phyloP scores from a whole-genome alignment of 2,888 invertebrate species.

The Dendrolimus pini region DNA sequence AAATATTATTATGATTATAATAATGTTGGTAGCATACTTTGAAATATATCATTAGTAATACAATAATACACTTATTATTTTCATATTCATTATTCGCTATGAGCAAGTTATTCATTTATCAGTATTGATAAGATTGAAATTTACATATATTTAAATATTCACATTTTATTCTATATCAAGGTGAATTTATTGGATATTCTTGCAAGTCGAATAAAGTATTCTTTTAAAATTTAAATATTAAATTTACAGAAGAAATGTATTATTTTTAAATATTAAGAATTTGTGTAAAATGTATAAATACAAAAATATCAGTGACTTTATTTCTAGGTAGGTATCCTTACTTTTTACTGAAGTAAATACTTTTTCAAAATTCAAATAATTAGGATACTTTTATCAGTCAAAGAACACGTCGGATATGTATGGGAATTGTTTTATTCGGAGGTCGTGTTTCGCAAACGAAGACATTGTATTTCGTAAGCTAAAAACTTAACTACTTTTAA shows the following conservation, averaged over 20 bases:
- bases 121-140: conserved; percentile 16
- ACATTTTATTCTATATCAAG: background rate
- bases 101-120: conserved; percentile 27
- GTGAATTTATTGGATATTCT: background rate
- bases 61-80: conserved; percentile 14
- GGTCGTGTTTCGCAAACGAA: no score
- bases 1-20: conserved; percentile 26
- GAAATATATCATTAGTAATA: conserved; percentile 6
- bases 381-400: no score
- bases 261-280: conserved; percentile 7
- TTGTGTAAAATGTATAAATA: conserved; percentile 33
- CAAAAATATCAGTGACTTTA: conserved; percentile 32
- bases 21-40: conserved; percentile 23
- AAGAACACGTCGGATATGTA: no score
- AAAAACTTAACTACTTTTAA: no score
- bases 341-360: conserved; percentile 8
- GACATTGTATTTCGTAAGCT: no score
- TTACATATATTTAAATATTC: background rate
- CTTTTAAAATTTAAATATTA: conserved; percentile 9
- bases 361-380: no score
- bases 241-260: conserved; percentile 1
- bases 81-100: conserved; percentile 25
- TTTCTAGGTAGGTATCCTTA: conserved; percentile 20
- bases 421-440: no score
- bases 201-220: background rate